These are phyloP conservation scores for Ivindomyrus marchei DNA, from an alignment of 2,113 vertebrate genomes.

Conservation along the genomic window DNA sequence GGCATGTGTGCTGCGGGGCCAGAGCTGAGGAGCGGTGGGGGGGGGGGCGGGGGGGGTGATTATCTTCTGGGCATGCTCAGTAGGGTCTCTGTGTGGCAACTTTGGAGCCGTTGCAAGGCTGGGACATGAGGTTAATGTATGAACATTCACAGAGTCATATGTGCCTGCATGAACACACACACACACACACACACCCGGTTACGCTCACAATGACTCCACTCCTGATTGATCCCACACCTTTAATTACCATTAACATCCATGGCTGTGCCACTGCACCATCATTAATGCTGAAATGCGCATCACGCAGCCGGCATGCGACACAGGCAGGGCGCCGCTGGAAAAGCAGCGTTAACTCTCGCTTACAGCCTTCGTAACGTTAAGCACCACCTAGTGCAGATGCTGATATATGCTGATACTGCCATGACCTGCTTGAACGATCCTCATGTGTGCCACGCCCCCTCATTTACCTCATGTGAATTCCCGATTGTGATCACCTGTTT, in stretches of 20 bases:
- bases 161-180: neutral
- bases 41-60: neutral
- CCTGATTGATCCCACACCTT: neutral
- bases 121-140: neutral
- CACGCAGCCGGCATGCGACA: neutral
- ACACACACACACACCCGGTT: neutral
- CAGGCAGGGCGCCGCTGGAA: neutral
- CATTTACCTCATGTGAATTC: too few species aligned
- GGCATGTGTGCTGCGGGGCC: neutral
- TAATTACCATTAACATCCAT: neutral
- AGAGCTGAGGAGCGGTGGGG: neutral
- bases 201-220: neutral
- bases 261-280: neutral
- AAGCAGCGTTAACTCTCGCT: neutral
- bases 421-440: too few species aligned
- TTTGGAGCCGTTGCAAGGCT: neutral
- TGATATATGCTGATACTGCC: neutral
- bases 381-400: neutral
- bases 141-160: neutral
- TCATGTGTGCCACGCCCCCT: too few species aligned
- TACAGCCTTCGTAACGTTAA: neutral
- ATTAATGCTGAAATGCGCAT: neutral
- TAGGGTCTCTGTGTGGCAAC: neutral
- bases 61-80: neutral
- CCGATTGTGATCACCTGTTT: too few species aligned